A percentile compares a stretch with the other conserved stretches of the same genome.
Conservation (phyloP, 2,113 vertebrate species). For the Dryoscopus gambensis region DNA sequence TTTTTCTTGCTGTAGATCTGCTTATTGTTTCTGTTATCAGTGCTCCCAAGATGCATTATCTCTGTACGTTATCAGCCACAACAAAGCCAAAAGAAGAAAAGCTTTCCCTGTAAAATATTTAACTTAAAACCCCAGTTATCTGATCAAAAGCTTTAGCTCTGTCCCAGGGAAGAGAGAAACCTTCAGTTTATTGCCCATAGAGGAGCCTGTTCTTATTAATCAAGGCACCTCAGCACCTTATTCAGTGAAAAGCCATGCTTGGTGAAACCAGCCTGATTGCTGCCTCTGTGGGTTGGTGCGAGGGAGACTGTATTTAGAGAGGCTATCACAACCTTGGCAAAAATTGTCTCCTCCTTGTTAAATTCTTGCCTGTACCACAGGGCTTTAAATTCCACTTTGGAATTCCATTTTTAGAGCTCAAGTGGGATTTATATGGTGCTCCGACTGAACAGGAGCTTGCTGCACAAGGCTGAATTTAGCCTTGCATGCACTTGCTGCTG, state of each 20-base stretch:
- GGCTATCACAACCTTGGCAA: not conserved
- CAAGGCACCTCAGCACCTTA: not conserved
- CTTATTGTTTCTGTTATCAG: slow-evolving; percentile 46
- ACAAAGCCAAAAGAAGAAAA: slow-evolving; percentile 25
- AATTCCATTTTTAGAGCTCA: slow-evolving; percentile 32
- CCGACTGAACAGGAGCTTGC: not conserved
- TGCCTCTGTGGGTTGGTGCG: not conserved
- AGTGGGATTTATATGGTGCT: slow-evolving; percentile 20
- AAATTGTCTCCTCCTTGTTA: not conserved
- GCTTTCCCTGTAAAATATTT: slow-evolving; percentile 34
- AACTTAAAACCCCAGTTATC: slow-evolving; percentile 11
- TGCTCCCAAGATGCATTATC: slow-evolving; percentile 28
- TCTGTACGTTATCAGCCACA: slow-evolving; percentile 6
- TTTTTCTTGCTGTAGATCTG: slow-evolving; percentile 38
- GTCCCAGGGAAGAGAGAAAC: slow-evolving; percentile 9
- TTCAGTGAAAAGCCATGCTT: not conserved
- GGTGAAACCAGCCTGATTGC: not conserved
- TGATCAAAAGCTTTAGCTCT: not conserved
- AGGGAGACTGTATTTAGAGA: not conserved
- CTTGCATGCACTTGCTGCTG: not conserved
- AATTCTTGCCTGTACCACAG: not conserved
- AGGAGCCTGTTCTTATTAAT: not conserved
- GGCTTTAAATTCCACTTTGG: slow-evolving; percentile 7
- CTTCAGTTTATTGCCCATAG: not conserved
- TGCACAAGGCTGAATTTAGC: slow-evolving; percentile 18